Evolutionary conservation across 2,797 vertebrate genomes (phyloP).

Genomic region (Jordanella pulchra): DNA sequence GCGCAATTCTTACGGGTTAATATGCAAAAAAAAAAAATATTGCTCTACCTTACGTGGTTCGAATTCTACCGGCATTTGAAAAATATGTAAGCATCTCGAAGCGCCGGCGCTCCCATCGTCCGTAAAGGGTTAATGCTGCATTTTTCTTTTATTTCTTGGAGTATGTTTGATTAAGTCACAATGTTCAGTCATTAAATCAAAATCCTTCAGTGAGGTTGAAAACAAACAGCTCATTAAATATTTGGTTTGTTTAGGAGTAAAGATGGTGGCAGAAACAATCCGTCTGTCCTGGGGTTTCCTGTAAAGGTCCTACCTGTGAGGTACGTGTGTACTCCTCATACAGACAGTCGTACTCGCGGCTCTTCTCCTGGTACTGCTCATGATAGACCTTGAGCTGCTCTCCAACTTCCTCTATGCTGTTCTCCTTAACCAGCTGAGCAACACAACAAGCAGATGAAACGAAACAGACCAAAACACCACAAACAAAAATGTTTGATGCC

Average conservation of each 20-base stretch:
- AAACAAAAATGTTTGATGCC: background rate
- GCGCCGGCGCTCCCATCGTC: too few species aligned
- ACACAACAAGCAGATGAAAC: constrained; percentile 6
- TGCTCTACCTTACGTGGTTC: too few species aligned
- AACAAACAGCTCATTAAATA: background rate
- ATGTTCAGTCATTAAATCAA: background rate
- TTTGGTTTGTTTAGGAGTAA: background rate
- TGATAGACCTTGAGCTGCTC: constrained; percentile 92
- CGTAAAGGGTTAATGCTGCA: too few species aligned
- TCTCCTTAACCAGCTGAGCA: constrained; percentile 90
- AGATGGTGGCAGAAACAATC: background rate
- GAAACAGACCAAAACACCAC: background rate
- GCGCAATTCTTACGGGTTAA: too few species aligned
- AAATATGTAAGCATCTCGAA: too few species aligned
- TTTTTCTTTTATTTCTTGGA: background rate
- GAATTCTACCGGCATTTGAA: too few species aligned
- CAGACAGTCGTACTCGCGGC: constrained; percentile 89
- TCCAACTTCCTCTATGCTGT: constrained; percentile 91
- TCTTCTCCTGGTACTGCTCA: constrained; percentile 94
- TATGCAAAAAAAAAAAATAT: too few species aligned
- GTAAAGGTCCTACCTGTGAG: constrained; percentile 82
- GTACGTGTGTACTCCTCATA: constrained; percentile 93
- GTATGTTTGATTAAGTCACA: background rate
- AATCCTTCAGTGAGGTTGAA: too few species aligned
- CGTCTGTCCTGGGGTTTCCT: background rate